Base-by-base conservation (phyloP, 2,797 vertebrate species). In the Sebastes jordani region DNA sequence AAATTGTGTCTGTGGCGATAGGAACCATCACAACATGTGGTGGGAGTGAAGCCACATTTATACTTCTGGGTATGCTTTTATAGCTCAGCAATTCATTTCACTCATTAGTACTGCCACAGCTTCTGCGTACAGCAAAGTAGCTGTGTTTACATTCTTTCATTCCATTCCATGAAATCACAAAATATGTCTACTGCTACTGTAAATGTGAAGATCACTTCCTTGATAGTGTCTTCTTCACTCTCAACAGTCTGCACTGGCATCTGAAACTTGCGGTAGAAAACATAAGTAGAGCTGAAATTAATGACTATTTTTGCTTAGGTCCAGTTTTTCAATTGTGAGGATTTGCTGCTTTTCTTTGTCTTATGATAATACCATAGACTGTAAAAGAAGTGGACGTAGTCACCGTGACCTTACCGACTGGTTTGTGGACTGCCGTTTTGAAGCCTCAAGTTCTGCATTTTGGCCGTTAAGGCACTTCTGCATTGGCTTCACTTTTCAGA, bases 1-100 rank as follows among this genome's bases (percentile, higher is more conserved):
- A 52, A 49, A 60, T 29, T 4, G 25, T 68, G 36, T 42, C 80
- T 70, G 73, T 78, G 67, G 64, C 59, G 74, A 86, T 56, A 81
- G 73, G 65, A 11, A 58, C 34, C 52, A 22, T 75, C 65, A 69
- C 18, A 67, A 74, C 73, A 80, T 75, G 49, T 42, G 61, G 42
- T 64, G 16, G 10, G 30, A 80, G 11, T 36, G n/a, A 69, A 63
- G 46, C 58, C 42, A 54, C 67, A 52, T 66, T 66, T 29, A n/a
- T 55, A 16, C 2, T 49, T 46, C 25, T 30, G 25, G 27, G 29
- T n/a, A 38, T 27, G 34, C 6, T 71, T 59, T 75, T 49, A 71
- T 38, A 69, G 63, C 27, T 71, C 65, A 18, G 36, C 10, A 22
- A 71, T 66, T 18, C 13, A 58, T 65, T 74, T 62, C 9, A 14